Evolutionary conservation across 92 coral and sea anemone genomes (phyloP), one percentile per base, ranked within the genome.

Genomic region (Virgularia gustaviana): DNA sequence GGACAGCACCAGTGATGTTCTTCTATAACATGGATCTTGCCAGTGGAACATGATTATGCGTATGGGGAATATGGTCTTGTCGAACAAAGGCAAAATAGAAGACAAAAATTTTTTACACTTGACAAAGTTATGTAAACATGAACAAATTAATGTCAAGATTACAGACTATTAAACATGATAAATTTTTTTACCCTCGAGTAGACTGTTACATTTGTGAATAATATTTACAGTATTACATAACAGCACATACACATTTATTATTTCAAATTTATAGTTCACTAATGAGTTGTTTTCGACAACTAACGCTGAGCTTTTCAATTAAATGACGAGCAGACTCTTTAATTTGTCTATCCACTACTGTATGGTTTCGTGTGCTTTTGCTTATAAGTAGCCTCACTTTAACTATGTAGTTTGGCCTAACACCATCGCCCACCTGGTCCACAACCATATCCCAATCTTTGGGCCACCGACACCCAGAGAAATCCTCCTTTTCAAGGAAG

Each of bases 61-160:
- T 59, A 59, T 59, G 30, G 65, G 42, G 65, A 59, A 8, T 59
- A 24, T 33, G 65, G 41, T 5, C 41, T 59, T 59, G 32, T 42
- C 20, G 65, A 59, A 23, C 15, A 29, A 59, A 59, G 65, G 41
- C 36, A 30, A 31, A 59, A 19, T 42, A 59, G 34, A 42, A 59
- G 65, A 9, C 30, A 27, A 59, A 59, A 59, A 42, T n/a, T n/a
- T n/a, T n/a, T n/a, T n/a, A 43, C 5, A 43, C n/a, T 0, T 43
- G n/a, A 43, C n/a, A 13, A 43, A 43, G 13, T 13, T 43, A 43
- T 13, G 1, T 13, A 22, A 16, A 43, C 13, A 43, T 43, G 19
- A 13, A 16, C 51, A 2, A 43, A 16, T 1, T 43, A 13, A 43
- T 4, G 19, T 43, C 19, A n/a, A 13, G 2, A 13, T 43, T 16